These are phyloP conservation scores for Argyrosomus regius DNA, from an alignment of 2,797 vertebrate genomes.

Conservation along the genomic window DNA sequence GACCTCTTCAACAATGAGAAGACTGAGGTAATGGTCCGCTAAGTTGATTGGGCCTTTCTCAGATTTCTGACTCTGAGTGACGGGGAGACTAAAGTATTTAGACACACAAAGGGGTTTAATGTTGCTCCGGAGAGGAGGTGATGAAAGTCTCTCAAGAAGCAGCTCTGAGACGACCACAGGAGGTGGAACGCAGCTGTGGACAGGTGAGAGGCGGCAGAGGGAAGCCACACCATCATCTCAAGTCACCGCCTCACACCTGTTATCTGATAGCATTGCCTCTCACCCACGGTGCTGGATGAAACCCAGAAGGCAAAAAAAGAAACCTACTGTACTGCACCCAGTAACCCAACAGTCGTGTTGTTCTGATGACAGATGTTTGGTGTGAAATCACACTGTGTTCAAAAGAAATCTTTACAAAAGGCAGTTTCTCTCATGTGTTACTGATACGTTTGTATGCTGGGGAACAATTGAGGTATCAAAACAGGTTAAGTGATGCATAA, in stretches of 20 bases:
- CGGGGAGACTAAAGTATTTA: constrained; percentile 75
- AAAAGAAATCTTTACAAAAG: constrained; percentile 59
- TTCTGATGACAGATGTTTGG: constrained; percentile 62
- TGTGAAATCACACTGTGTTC: constrained; percentile 56
- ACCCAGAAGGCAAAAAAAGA: constrained; percentile 40
- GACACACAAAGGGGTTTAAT: constrained; percentile 78
- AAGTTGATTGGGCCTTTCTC: constrained; percentile 74
- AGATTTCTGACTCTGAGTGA: constrained; percentile 74
- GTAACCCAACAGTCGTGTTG: constrained; percentile 33
- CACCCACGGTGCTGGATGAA: constrained; percentile 48
- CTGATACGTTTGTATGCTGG: constrained; percentile 47
- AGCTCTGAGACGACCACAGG: constrained; percentile 45
- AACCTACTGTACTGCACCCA: constrained; percentile 21
- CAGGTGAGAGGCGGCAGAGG: constrained; percentile 67
- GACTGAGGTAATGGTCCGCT: constrained; percentile 65
- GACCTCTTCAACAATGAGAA: constrained; percentile 44
- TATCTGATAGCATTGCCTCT: constrained; percentile 60
- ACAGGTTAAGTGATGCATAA: constrained; percentile 65
- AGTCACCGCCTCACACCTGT: constrained; percentile 71
- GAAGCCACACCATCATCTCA: constrained; percentile 68
- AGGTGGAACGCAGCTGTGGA: constrained; percentile 41
- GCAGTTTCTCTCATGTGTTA: constrained; percentile 33
- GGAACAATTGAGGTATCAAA: constrained; percentile 63
- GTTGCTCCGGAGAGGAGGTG: constrained; percentile 73
- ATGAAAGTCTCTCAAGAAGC: constrained; percentile 76